A percentile compares a stretch with the other conserved stretches of the same genome.
Evolutionary conservation across 1,140 invertebrate genomes (phyloP).

Genomic region (Ruditapes philippinarum): DNA sequence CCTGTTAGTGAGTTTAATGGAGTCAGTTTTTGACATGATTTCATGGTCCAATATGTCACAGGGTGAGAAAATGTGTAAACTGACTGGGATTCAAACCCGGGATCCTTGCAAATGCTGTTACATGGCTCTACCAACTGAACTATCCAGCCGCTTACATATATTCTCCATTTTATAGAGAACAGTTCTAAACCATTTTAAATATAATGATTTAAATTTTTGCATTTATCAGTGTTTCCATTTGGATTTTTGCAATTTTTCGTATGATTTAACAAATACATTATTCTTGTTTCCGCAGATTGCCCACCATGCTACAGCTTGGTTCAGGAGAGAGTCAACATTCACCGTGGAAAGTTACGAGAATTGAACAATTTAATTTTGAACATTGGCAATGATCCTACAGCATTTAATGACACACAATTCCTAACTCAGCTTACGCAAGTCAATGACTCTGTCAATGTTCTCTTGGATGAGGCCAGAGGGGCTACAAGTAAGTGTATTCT

Average conservation of each 20-base stretch:
- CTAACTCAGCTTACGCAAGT: slow-evolving; percentile 92
- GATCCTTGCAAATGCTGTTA: too few species aligned
- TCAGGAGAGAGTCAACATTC: slow-evolving; percentile 94
- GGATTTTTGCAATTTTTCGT: too few species aligned
- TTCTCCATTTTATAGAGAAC: background rate
- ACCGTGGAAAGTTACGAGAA: slow-evolving; percentile 92
- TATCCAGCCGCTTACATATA: too few species aligned
- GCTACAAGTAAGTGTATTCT: slow-evolving; percentile 88
- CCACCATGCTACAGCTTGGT: slow-evolving; percentile 97
- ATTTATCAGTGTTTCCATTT: too few species aligned
- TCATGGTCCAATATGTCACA: too few species aligned
- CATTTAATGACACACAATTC: slow-evolving; percentile 95
- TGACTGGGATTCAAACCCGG: too few species aligned
- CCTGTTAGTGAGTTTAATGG: too few species aligned
- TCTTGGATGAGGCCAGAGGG: slow-evolving; percentile 91
- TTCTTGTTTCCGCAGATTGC: slow-evolving; percentile 89
- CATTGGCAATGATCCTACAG: slow-evolving; percentile 92
- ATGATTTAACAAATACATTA: too few species aligned
- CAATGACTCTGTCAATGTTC: slow-evolving; percentile 90
- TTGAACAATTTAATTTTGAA: slow-evolving; percentile 91
- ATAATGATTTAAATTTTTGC: too few species aligned
- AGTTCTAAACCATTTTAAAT: background rate
- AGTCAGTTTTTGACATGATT: too few species aligned
- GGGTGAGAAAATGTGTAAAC: too few species aligned
- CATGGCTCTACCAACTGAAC: too few species aligned